Conservation (phyloP, 1,140 invertebrate genomes). For the Cecropterus lyciades region DNA sequence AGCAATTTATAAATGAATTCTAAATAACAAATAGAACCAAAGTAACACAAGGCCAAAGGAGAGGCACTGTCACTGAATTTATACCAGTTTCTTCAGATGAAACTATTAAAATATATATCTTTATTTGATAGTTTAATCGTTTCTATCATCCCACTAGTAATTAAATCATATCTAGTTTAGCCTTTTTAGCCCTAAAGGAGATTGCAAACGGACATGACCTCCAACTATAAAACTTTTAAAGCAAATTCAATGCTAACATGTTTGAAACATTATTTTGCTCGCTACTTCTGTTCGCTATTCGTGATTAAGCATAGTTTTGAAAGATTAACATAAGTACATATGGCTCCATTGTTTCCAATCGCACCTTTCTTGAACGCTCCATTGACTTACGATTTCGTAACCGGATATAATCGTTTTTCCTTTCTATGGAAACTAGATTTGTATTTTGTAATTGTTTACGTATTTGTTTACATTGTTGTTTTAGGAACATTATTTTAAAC, state of each 20-base stretch:
- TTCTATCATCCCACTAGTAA: slow-evolving; percentile 7
- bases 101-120: slow-evolving; percentile 11
- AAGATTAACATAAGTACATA: neutral
- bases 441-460: slow-evolving; percentile 1
- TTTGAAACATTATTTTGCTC: slow-evolving; percentile 1
- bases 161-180: slow-evolving; percentile 11
- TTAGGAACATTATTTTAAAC: no score
- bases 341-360: slow-evolving; percentile 41
- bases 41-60: slow-evolving; percentile 30
- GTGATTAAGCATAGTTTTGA: slow-evolving; percentile 1
- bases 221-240: slow-evolving; percentile 13
- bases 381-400: slow-evolving; percentile 63
- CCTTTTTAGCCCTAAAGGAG: slow-evolving; percentile 4
- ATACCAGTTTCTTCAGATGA: neutral
- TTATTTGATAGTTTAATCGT: slow-evolving; percentile 15
- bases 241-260: slow-evolving; percentile 24
- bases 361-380: slow-evolving; percentile 59
- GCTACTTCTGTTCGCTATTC: neutral
- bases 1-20: neutral
- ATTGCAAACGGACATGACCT: slow-evolving; percentile 20
- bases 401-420: slow-evolving; percentile 58
- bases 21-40: slow-evolving; percentile 10
- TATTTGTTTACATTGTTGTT: neutral
- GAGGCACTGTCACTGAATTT: slow-evolving; percentile 19
- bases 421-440: slow-evolving; percentile 38